Percentiles rank a stretch among this genome's conserved stretches.
phyloP scores from a whole-genome alignment of 23 tunicate species.

The Ascidia mentula region DNA sequence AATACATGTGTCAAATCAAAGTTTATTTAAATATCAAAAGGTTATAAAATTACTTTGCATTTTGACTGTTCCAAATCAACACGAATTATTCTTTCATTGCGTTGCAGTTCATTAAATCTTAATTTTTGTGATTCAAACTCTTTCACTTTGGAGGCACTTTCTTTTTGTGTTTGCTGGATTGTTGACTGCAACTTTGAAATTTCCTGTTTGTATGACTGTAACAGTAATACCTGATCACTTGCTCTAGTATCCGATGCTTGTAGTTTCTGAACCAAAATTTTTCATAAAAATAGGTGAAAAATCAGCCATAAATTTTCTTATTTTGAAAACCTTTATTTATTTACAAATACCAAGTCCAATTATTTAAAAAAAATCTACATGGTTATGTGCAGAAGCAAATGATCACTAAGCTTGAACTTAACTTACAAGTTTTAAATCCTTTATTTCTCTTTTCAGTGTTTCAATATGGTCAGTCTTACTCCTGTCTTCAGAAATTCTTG shows the following conservation, averaged over 20 bases:
- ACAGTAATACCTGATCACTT: constrained; percentile 45
- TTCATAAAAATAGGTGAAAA: background rate
- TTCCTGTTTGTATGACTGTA: constrained; percentile 82
- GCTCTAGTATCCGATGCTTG: constrained; percentile 48
- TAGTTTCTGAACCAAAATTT: constrained; percentile 17
- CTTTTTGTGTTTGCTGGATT: too few relatives aligned
- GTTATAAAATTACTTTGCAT: constrained; percentile 33
- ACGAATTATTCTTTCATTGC: constrained; percentile 59
- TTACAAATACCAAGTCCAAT: too few relatives aligned
- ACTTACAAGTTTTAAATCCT: constrained; percentile 61
- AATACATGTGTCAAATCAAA: background rate
- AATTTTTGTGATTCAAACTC: constrained; percentile 47
- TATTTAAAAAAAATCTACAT: background rate
- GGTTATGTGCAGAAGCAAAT: background rate
- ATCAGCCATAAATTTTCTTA: too few relatives aligned
- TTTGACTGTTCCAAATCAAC: constrained; percentile 74
- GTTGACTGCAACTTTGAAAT: constrained; percentile 22
- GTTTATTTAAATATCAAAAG: background rate
- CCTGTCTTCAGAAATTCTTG: constrained; percentile 45
- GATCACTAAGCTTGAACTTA: background rate
- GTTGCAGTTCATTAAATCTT: constrained; percentile 66
- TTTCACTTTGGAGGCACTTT: too few relatives aligned
- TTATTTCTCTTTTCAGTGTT: constrained; percentile 49
- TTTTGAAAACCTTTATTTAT: too few relatives aligned
- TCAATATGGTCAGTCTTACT: constrained; percentile 65